These are phyloP conservation scores for Porites cylindrica DNA, from an alignment of 92 coral and sea anemone genomes.

Conservation along the genomic window DNA sequence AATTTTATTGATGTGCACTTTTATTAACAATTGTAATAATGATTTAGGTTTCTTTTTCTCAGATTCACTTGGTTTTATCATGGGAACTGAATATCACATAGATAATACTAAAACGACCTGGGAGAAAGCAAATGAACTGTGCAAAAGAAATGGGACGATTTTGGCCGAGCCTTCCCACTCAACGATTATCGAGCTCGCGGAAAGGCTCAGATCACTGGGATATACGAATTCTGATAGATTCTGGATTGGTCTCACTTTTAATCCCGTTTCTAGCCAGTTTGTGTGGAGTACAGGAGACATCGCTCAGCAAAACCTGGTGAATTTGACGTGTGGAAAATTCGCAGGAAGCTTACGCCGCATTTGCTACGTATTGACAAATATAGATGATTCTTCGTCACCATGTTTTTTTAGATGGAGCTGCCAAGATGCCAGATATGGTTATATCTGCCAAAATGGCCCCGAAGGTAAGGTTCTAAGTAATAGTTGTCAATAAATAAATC, in stretches of 20 bases:
- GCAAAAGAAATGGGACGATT: slow-evolving; percentile 2
- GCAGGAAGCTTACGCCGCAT: not conserved
- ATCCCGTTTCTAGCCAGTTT: not conserved
- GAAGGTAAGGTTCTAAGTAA: not conserved
- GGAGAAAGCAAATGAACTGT: not conserved
- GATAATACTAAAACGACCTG: not conserved
- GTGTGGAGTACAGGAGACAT: slow-evolving; percentile 29
- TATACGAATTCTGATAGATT: not conserved
- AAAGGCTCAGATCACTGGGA: not conserved
- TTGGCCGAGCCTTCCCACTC: slow-evolving; percentile 20
- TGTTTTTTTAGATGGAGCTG: not conserved
- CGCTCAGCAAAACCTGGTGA: not conserved
- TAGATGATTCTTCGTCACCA: not conserved
- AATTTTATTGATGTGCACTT: not conserved
- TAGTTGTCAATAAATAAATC: not conserved
- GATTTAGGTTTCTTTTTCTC: not conserved
- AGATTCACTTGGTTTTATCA: not conserved
- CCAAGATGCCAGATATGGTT: not conserved
- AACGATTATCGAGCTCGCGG: not conserved
- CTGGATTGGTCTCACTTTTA: slow-evolving; percentile 28
- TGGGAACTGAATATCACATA: not conserved
- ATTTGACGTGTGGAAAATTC: not conserved
- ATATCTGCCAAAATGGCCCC: slow-evolving; percentile 1
- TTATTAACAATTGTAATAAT: not conserved
- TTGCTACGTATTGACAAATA: slow-evolving; percentile 2